Evolutionary conservation across 2,888 invertebrate species (phyloP), one percentile per base, ranked within the genome.

Genomic region (Coelogynopora nodosa): DNA sequence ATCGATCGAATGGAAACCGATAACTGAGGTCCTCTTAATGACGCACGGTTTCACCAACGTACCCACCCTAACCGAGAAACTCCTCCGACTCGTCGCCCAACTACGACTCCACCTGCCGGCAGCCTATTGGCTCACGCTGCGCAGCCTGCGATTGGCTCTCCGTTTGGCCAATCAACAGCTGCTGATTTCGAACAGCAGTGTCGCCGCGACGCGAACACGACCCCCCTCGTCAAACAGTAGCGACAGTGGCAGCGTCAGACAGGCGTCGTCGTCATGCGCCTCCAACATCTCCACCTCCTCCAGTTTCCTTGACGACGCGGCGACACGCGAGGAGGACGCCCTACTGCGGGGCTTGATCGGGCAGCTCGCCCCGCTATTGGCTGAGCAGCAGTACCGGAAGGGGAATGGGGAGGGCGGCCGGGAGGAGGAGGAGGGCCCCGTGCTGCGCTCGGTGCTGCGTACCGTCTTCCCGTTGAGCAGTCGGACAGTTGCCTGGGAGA

Each of bases 401-500:
- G 90, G 91, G 67, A 82, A 67, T 0, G 81, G 86, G 0, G 87
- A 87, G 1, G 84, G 88, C 84, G 90, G 90, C 86, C 86, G 88
- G 0, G 89, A n/a, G n/a, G n/a, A n/a, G n/a, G n/a, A n/a, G n/a
- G n/a, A n/a, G n/a, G n/a, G n/a, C n/a, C n/a, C n/a, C n/a, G n/a
- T n/a, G n/a, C n/a, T n/a, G n/a, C n/a, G n/a, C n/a, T n/a, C 88
- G 67, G 87, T 90, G 10, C 87, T 91, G 82, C 88, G 90, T 0
- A 91, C 91, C 82, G 88, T 90, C 5, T 91, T 91, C 89, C 91
- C 91, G 0, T 23, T 86, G 1, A 88, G 89, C 82, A 84, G 89
- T 13, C 84, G 88, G 5, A 88, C 88, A 31, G 88, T 89, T 30
- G 86, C 88, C 0, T n/a, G n/a, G n/a, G n/a, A n/a, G n/a, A 88